Evolutionary conservation across 2,888 invertebrate genomes (phyloP), one percentile per base, ranked within the genome.

Genomic region (Meghimatium bilineatum): DNA sequence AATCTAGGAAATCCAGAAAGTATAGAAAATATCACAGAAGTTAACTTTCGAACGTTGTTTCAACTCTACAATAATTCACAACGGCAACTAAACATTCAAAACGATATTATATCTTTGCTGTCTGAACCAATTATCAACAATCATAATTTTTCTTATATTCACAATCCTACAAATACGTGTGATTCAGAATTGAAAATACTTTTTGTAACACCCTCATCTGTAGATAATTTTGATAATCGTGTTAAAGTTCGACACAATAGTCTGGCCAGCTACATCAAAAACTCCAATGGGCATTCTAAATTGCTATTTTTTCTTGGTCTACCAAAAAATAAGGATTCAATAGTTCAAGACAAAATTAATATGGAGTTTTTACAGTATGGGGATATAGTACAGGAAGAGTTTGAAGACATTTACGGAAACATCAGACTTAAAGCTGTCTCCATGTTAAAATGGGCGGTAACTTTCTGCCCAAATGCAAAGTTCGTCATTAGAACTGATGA

Each of bases 401-500:
- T 93, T 85, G 32, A 91, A 1, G 93, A 93, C 85, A 88, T 88
- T 26, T 93, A 93, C 85, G 85, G 90, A 10, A 93, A 93, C 86
- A 88, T 93, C 32, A 92, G 93, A 0, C 89, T 89, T 82, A 93
- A 93, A 82, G 91, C 92, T 82, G 87, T 93, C 23, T 92, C 92
- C 85, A 87, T 87, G 6, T 76, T 89, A 20, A 86, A 89, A 82
- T 93, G 93, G 93, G 89, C 91, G 0, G 85, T 88, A 3, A 88
- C 87, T 67, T 89, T 88, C 81, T 93, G 93, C 85, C 88, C 86
- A 26, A 85, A 90, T 56, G 91, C 91, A 1, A 89, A 89, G 67
- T 93, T 89, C 82, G 87, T 93, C 44, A 87, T 93, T 29, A 93
- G 93, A 85, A 88, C 89, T 2, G 93, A 93, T 84, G 93, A 93